Percentiles rank a stretch among this genome's conserved stretches.
These are phyloP conservation scores for Drosophila stalkeri DNA, from an alignment of 2,888 invertebrate species.

Conservation along the genomic window DNA sequence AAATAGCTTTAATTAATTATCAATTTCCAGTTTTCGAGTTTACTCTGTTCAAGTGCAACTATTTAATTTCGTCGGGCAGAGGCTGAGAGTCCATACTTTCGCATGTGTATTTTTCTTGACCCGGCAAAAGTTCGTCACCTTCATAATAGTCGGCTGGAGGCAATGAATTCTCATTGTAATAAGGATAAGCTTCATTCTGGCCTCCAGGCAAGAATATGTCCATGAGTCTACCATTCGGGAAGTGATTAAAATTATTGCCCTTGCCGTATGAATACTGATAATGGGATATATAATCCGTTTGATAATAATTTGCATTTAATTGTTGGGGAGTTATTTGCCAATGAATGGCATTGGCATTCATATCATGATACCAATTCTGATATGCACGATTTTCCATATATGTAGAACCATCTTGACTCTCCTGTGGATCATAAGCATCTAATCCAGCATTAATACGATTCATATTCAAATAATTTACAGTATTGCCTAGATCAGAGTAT, in stretches of 20 bases:
- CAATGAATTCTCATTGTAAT: background rate
- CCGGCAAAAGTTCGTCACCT: background rate
- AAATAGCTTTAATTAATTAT: background rate
- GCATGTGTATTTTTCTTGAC: background rate
- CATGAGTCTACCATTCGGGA: constrained; percentile 5
- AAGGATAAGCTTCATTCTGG: background rate
- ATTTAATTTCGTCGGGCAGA: background rate
- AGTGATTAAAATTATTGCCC: constrained; percentile 21
- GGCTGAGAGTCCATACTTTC: background rate
- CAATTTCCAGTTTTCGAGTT: background rate
- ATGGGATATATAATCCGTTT: background rate
- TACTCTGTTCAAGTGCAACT: background rate
- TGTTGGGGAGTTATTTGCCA: background rate
- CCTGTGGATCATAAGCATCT: background rate
- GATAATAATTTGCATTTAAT: background rate
- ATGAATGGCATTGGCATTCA: background rate
- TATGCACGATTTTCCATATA: background rate
- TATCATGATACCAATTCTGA: background rate
- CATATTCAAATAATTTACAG: background rate
- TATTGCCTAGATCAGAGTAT: background rate
- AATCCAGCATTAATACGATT: background rate
- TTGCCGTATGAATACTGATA: background rate
- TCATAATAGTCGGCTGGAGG: background rate
- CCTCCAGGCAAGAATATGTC: background rate
- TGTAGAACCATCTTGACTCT: background rate